These are phyloP conservation scores for Lordiphosa fenestrarum DNA, from an alignment of 2,888 invertebrate genomes.

Conservation along the genomic window DNA sequence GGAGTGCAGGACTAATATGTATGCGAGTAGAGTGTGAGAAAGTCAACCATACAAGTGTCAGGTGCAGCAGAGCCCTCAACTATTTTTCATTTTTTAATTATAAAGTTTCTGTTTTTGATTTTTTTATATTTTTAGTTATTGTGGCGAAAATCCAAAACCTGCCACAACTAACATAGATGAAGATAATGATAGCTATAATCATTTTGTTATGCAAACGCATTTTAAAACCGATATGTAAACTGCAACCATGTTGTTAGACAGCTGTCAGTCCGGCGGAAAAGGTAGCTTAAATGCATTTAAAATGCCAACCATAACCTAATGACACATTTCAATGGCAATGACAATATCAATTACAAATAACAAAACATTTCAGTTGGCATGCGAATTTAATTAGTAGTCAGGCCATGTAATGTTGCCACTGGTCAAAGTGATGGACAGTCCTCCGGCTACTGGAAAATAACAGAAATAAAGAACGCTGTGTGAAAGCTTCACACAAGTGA, in stretches of 20 bases:
- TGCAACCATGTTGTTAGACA: constrained; percentile 2
- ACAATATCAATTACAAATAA: constrained; percentile 44
- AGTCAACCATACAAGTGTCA: constrained; percentile 37
- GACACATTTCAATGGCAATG: constrained; percentile 56
- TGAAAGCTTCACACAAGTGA: no score
- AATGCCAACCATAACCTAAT: constrained; percentile 42
- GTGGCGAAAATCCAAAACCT: constrained; percentile 25
- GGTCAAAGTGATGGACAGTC: no score
- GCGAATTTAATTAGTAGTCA: constrained; percentile 40
- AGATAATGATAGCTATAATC: background rate
- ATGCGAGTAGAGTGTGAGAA: constrained; percentile 4
- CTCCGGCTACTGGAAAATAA: no score
- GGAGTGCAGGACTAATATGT: constrained; percentile 26
- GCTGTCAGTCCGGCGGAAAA: constrained; percentile 17
- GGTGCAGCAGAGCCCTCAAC: constrained; percentile 19
- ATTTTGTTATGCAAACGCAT: constrained; percentile 22
- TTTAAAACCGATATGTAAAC: constrained; percentile 12
- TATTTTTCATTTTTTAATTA: constrained; percentile 47
- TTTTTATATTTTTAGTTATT: constrained; percentile 43
- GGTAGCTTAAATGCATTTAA: constrained; percentile 23
- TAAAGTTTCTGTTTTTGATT: constrained; percentile 41
- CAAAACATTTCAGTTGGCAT: constrained; percentile 12
- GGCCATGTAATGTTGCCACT: background rate
- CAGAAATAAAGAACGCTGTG: no score
- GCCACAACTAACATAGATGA: constrained; percentile 6